Percentiles rank a stretch among this genome's conserved stretches.
phyloP scores from a whole-genome alignment of 2,888 invertebrate species.

The Acronicta aceris region DNA sequence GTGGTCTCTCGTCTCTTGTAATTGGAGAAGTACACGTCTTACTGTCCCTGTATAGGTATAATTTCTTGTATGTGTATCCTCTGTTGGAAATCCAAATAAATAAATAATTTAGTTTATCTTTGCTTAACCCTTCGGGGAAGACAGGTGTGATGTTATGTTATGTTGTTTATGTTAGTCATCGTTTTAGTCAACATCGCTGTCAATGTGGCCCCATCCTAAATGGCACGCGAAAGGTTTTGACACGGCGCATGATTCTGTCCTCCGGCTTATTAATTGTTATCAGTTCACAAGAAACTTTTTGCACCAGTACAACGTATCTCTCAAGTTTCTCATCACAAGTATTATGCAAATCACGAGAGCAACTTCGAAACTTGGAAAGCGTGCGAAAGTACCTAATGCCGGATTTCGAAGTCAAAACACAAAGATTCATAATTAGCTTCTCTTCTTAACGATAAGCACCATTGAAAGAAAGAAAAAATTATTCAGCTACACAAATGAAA shows the following conservation, averaged over 20 bases:
- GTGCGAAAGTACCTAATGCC: neutral
- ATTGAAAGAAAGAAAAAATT: too few species aligned
- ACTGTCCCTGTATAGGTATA: too few species aligned
- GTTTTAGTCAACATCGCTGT: neutral
- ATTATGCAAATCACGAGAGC: constrained; percentile 31
- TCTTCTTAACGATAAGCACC: too few species aligned
- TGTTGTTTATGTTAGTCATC: neutral
- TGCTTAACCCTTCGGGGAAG: too few species aligned
- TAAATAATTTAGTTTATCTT: too few species aligned
- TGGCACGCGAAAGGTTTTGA: constrained; percentile 44
- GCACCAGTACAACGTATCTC: constrained; percentile 30
- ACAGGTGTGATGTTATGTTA: too few species aligned
- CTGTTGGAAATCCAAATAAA: too few species aligned
- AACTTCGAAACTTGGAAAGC: constrained; percentile 20
- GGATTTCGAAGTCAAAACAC: neutral
- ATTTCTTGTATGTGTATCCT: too few species aligned
- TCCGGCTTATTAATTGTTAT: constrained; percentile 53
- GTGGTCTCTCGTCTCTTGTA: too few species aligned
- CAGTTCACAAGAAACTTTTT: constrained; percentile 48
- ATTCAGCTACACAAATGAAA: too few species aligned
- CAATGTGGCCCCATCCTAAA: constrained; percentile 33
- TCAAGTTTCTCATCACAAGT: constrained; percentile 24
- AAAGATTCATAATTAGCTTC: neutral
- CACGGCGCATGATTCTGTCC: constrained; percentile 33
- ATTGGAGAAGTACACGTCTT: too few species aligned